Conservation (phyloP, 35 echinoderm and acorn worm species). For the Stichopus chloronotus region DNA sequence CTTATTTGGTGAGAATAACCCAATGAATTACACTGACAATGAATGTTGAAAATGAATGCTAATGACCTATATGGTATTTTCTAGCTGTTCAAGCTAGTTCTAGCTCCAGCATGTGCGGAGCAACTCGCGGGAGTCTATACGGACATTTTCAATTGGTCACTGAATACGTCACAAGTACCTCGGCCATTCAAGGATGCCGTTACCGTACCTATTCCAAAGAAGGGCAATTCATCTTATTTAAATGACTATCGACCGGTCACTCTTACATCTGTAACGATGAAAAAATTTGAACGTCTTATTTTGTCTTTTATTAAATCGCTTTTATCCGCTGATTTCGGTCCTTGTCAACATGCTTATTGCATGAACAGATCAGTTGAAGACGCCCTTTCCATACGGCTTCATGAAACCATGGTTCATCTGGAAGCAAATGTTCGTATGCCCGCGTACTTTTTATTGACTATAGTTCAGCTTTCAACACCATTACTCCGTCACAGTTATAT, state of each 20-base stretch:
- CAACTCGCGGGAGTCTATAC: not conserved
- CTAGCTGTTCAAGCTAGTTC: too few relatives aligned
- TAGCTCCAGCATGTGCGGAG: too few relatives aligned
- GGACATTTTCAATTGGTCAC: not conserved
- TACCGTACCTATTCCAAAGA: not conserved
- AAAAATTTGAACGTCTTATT: not conserved
- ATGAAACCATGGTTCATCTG: not conserved
- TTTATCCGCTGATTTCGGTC: not conserved
- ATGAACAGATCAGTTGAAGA: too few relatives aligned
- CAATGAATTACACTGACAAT: too few relatives aligned
- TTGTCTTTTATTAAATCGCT: not conserved
- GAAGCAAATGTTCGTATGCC: not conserved
- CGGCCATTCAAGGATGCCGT: not conserved
- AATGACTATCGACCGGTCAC: not conserved
- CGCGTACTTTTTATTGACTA: conserved; percentile 2
- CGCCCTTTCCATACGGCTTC: too few relatives aligned
- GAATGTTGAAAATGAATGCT: too few relatives aligned
- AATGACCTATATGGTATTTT: too few relatives aligned
- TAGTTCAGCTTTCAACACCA: not conserved
- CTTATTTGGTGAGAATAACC: too few relatives aligned
- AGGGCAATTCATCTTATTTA: not conserved
- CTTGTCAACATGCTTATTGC: not conserved
- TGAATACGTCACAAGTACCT: too few relatives aligned
- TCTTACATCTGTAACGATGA: not conserved
- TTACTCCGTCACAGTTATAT: not conserved